Conservation (phyloP, 2,888 invertebrate genomes). For the Catocala fraxini region DNA sequence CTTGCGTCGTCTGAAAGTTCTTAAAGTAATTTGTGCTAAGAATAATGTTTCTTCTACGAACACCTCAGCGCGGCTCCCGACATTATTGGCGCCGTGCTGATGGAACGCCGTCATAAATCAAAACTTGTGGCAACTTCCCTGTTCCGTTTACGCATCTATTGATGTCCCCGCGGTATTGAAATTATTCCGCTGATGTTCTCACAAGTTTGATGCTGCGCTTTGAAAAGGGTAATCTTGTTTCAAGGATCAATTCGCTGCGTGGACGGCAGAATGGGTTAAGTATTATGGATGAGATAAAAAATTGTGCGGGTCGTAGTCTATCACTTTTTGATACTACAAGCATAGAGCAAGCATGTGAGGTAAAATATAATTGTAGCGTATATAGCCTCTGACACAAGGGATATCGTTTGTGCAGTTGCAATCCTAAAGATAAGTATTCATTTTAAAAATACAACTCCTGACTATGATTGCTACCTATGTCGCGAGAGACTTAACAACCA, state of each 20-base stretch:
- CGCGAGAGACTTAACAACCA: too few relatives aligned
- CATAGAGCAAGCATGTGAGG: too few relatives aligned
- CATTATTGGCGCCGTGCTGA: constrained; percentile 30
- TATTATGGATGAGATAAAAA: too few relatives aligned
- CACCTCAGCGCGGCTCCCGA: constrained; percentile 10
- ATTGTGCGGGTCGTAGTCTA: too few relatives aligned
- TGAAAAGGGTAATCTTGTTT: constrained; percentile 1
- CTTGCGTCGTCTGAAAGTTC: not conserved
- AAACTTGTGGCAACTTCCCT: constrained; percentile 40
- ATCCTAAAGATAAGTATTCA: too few relatives aligned
- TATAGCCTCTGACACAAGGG: too few relatives aligned
- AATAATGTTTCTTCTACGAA: constrained; percentile 13
- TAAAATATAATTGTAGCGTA: too few relatives aligned
- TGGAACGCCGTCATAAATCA: constrained; percentile 40
- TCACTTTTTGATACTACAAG: too few relatives aligned
- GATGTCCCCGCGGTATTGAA: constrained; percentile 25
- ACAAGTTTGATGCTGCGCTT: constrained; percentile 1
- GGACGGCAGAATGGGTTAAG: too few relatives aligned
- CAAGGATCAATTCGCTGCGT: not conserved
- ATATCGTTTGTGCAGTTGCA: too few relatives aligned
- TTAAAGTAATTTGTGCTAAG: constrained; percentile 6
- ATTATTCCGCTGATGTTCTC: constrained; percentile 9
- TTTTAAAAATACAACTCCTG: too few relatives aligned
- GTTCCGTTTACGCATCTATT: constrained; percentile 34
- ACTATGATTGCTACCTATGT: too few relatives aligned